A percentile compares a stretch with the other conserved stretches of the same genome.
These are phyloP conservation scores for Clupea harengus DNA, from an alignment of 2,113 vertebrate genomes.

Conservation along the genomic window DNA sequence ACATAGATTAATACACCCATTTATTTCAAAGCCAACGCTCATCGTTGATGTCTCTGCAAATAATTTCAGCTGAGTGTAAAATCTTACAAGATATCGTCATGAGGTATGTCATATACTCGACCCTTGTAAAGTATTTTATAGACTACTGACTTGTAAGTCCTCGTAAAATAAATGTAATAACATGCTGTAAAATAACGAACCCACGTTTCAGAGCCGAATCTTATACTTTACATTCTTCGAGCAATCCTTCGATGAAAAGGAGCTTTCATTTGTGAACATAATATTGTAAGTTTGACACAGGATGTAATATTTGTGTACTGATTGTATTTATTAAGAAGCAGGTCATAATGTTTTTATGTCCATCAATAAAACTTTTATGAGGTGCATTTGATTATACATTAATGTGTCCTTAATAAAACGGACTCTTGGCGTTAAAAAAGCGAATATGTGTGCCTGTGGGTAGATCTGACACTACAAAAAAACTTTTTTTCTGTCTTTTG, in stretches of 20 bases:
- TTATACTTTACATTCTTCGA: constrained; percentile 45
- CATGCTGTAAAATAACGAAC: constrained; percentile 72
- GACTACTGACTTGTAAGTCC: constrained; percentile 67
- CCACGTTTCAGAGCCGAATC: constrained; percentile 61
- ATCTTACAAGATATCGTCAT: constrained; percentile 62
- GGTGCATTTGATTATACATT: constrained; percentile 98
- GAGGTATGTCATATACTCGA: constrained; percentile 60
- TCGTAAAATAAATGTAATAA: constrained; percentile 81
- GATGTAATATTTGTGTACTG: constrained; percentile 61
- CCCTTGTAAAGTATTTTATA: constrained; percentile 76
- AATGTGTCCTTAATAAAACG: constrained; percentile 93
- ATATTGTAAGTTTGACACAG: constrained; percentile 50
- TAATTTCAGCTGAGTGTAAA: constrained; percentile 61
- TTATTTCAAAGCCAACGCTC: constrained; percentile 61
- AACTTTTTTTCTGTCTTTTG: neutral
- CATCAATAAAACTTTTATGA: constrained; percentile 99
- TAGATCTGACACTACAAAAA: constrained; percentile 23
- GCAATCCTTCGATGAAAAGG: constrained; percentile 36
- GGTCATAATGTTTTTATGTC: constrained; percentile 93
- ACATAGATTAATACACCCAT: constrained; percentile 56
- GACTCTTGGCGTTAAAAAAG: constrained; percentile 72
- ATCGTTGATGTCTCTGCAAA: constrained; percentile 47
- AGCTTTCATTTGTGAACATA: constrained; percentile 53
- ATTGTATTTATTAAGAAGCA: constrained; percentile 75
- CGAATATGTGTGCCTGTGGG: constrained; percentile 43